Percentiles rank a stretch among this genome's conserved stretches.
phyloP scores from a whole-genome alignment of 2,113 vertebrate species.

The Rhinopomastus cyanomelas region DNA sequence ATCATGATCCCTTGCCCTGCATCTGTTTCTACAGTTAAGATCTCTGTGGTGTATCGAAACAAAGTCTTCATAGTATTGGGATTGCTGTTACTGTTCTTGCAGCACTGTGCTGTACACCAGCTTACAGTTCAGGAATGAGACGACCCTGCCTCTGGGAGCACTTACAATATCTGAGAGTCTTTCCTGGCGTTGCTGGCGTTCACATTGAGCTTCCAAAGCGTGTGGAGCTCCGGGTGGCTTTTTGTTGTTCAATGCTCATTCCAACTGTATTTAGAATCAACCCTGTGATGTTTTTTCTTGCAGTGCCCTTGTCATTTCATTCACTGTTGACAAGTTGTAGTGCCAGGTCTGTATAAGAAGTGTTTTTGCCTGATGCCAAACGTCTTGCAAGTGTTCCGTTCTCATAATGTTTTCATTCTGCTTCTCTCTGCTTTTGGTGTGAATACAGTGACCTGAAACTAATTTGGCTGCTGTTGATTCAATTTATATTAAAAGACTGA shows the following conservation, averaged over 20 bases:
- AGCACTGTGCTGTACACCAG: background rate
- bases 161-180: background rate
- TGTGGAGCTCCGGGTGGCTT: background rate
- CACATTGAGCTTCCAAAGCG: background rate
- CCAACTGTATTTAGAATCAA: constrained; percentile 30
- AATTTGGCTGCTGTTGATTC: background rate
- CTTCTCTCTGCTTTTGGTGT: constrained; percentile 50
- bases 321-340: constrained; percentile 65
- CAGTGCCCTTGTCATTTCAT: constrained; percentile 62
- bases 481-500: background rate
- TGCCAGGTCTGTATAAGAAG: constrained; percentile 56
- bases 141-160: background rate
- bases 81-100: background rate
- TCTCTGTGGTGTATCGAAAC: background rate
- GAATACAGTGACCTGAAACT: background rate
- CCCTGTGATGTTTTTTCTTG: constrained; percentile 53
- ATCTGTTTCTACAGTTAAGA: background rate
- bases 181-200: background rate
- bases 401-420: background rate
- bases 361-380: constrained; percentile 55
- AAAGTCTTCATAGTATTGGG: background rate
- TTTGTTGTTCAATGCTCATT: background rate
- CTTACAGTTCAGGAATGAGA: background rate
- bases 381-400: background rate
- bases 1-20: background rate